A percentile compares a stretch with the other conserved stretches of the same genome.
Evolutionary conservation across 2,888 invertebrate species (phyloP).

Genomic region (Epiblema foenella): DNA sequence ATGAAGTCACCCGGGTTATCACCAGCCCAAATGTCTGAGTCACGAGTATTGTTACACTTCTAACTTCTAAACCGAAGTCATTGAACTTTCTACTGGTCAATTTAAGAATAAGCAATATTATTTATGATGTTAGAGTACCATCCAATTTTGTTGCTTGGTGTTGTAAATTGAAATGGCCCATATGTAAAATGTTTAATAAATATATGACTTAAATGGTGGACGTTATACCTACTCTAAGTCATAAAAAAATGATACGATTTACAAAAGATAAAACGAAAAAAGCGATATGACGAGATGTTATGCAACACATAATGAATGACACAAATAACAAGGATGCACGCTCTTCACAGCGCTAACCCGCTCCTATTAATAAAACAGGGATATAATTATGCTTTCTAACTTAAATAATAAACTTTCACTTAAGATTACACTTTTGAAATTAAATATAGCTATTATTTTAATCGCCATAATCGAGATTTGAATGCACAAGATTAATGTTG

Average conservation of each 20-base stretch:
- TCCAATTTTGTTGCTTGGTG: conserved; percentile 6
- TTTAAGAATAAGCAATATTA: conserved; percentile 27
- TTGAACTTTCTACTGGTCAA: conserved; percentile 35
- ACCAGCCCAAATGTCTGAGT: conserved; percentile 26
- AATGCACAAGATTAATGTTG: conserved; percentile 57
- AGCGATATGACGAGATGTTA: not conserved
- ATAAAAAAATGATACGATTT: too few relatives aligned
- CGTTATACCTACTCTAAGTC: too few relatives aligned
- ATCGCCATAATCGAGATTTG: conserved; percentile 49
- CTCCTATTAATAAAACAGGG: conserved; percentile 22
- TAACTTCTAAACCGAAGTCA: conserved; percentile 25
- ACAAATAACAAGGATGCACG: conserved; percentile 19
- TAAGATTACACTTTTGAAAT: conserved; percentile 42
- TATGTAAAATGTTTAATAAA: not conserved
- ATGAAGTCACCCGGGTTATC: conserved; percentile 36
- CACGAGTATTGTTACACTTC: conserved; percentile 25
- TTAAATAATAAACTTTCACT: conserved; percentile 51
- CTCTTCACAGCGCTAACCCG: not conserved
- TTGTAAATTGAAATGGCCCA: not conserved
- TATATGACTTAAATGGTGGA: too few relatives aligned
- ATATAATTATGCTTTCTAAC: conserved; percentile 42
- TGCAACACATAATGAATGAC: not conserved
- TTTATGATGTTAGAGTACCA: not conserved
- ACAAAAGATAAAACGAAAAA: too few relatives aligned
- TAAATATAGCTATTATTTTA: conserved; percentile 57